Conservation (phyloP, 2,888 invertebrate genomes). For the Silvanus unidentatus region DNA sequence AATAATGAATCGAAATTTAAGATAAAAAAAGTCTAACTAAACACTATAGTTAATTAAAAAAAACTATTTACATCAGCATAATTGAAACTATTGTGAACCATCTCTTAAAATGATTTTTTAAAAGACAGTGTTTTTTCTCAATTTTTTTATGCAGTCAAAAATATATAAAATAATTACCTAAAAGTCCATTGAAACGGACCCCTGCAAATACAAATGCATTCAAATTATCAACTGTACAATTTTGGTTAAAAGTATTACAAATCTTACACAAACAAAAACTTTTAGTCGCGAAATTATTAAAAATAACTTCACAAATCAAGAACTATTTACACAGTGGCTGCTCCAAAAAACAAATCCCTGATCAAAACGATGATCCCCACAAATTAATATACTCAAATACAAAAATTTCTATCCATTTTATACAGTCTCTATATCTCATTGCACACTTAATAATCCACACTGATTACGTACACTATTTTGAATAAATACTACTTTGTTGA, state of each 20-base stretch:
- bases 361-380: slow-evolving; percentile 6
- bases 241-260: background rate
- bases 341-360: slow-evolving; percentile 5
- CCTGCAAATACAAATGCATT: too few species aligned
- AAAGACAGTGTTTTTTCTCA: too few species aligned
- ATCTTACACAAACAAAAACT: slow-evolving; percentile 14
- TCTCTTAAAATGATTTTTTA: too few species aligned
- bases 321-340: slow-evolving; percentile 10
- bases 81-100: too few species aligned
- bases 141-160: slow-evolving; percentile 16
- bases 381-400: slow-evolving; percentile 28
- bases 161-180: background rate
- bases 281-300: slow-evolving; percentile 16
- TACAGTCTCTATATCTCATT: slow-evolving; percentile 41
- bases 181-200: background rate
- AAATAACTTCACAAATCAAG: slow-evolving; percentile 7
- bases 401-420: slow-evolving; percentile 18
- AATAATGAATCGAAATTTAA: too few species aligned
- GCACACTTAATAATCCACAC: slow-evolving; percentile 36
- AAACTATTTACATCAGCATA: slow-evolving; percentile 12
- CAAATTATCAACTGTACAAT: background rate
- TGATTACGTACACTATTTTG: slow-evolving; percentile 27
- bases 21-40: background rate
- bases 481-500: slow-evolving; percentile 29
- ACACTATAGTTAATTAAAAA: slow-evolving; percentile 15